These are phyloP conservation scores for Tragulus kanchil DNA, from an alignment of 2,113 vertebrate genomes.

Conservation along the genomic window DNA sequence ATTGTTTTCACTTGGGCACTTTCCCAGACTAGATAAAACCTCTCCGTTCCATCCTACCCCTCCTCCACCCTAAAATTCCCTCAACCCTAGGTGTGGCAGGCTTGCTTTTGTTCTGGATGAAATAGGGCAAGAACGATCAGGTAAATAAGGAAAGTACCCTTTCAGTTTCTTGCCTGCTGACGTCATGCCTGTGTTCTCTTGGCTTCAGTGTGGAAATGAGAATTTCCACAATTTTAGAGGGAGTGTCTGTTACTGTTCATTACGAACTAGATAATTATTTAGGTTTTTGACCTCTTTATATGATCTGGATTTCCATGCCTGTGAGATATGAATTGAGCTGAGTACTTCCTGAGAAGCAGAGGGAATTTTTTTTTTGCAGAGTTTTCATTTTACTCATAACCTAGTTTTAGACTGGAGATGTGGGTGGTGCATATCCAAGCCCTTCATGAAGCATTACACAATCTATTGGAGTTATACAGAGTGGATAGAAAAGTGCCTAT, in stretches of 20 bases:
- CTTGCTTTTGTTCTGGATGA: constrained; percentile 40
- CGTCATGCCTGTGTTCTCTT: neutral
- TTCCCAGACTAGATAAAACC: constrained; percentile 60
- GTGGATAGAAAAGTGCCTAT: constrained; percentile 67
- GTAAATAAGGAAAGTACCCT: constrained; percentile 58
- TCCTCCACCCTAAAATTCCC: constrained; percentile 17
- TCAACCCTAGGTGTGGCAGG: constrained; percentile 29
- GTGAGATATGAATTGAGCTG: constrained; percentile 36
- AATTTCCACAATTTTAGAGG: constrained; percentile 67
- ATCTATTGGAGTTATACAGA: constrained; percentile 68
- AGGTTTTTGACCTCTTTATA: constrained; percentile 59
- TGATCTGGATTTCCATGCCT: constrained; percentile 54
- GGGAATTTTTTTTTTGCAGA: neutral
- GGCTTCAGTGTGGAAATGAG: constrained; percentile 50
- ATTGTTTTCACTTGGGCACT: constrained; percentile 64
- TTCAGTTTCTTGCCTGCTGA: constrained; percentile 28
- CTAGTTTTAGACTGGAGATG: constrained; percentile 74
- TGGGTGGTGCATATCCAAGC: constrained; percentile 71
- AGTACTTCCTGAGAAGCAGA: constrained; percentile 50
- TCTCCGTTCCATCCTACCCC: neutral
- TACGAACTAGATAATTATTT: constrained; percentile 39
- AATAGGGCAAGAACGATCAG: neutral
- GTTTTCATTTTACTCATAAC: constrained; percentile 80
- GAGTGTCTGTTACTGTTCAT: constrained; percentile 51
- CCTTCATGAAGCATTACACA: constrained; percentile 69